A percentile compares a stretch with the other conserved stretches of the same genome.
Conservation (phyloP, 1,140 invertebrate genomes). For the Philopotamus ludificatus region DNA sequence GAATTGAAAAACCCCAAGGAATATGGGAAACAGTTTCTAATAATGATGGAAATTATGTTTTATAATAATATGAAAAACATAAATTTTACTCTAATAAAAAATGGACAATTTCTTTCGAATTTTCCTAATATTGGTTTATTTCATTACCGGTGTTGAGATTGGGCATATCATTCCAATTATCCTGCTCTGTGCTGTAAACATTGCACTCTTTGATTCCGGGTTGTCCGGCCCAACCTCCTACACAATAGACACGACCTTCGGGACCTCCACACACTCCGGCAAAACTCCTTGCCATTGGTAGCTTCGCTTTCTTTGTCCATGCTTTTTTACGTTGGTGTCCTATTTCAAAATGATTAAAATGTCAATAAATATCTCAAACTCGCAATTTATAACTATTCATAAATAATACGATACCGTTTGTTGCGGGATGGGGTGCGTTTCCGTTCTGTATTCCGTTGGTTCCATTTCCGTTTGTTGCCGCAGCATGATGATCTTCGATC, state of each 20-base stretch:
- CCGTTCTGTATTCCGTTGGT: slow-evolving; percentile 7
- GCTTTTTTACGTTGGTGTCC: slow-evolving; percentile 46
- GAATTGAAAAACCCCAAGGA: too few species aligned
- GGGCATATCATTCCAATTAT: slow-evolving; percentile 68
- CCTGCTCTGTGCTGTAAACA: slow-evolving; percentile 63
- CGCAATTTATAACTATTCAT: background rate
- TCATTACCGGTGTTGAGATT: slow-evolving; percentile 61
- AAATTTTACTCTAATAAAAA: too few species aligned
- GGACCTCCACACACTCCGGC: slow-evolving; percentile 69
- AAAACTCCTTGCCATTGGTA: slow-evolving; percentile 69
- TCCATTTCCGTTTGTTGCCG: background rate
- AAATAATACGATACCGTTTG: background rate
- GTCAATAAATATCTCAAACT: background rate
- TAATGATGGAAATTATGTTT: too few species aligned
- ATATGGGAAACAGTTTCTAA: too few species aligned
- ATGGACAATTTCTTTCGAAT: background rate
- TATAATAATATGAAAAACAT: too few species aligned
- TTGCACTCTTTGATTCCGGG: slow-evolving; percentile 73
- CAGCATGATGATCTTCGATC: slow-evolving; percentile 18
- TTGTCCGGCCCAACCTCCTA: slow-evolving; percentile 78
- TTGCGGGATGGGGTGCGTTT: background rate
- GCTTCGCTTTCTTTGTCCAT: slow-evolving; percentile 64
- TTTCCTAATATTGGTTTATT: background rate
- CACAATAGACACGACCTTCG: slow-evolving; percentile 59
- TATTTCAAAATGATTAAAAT: background rate